Base-by-base conservation (phyloP, 2,113 vertebrate genomes). In the Prionailurus bengalensis region DNA sequence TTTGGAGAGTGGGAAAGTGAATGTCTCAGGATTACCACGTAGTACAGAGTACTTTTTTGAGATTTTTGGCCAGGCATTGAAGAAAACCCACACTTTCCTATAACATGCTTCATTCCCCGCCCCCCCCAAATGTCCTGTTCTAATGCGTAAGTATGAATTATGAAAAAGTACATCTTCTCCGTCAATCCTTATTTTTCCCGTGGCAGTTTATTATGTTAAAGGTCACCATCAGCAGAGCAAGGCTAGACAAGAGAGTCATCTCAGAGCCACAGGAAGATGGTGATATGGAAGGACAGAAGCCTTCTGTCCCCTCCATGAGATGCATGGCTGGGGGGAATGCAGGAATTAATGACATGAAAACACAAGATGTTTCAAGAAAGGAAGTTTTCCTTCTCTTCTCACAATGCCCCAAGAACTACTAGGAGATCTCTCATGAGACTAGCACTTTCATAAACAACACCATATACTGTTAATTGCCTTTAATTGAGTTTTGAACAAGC, bases 401-500 rank as follows among this genome's bases (percentile, higher is more conserved):
- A 93, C 29, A 73, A 19, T 76, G 90, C 74, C 55, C 55, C 8
- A 58, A 84, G 80, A 94, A 84, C 85, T 42, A 36, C 61, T 53
- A 91, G 79, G 71, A 92, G 88, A 91, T 81, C 66, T 71, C 95
- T 96, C 71, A 8, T 1, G 86, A 96, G 95, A 97, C 58, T 9
- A 36, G 31, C 21, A 55, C 68, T 61, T 88, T 29, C 27, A 70
- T 88, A 96, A 98, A 97, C 89, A 97, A 25, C 78, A 95, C 61
- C 42, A 63, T 80, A 84, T 61, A 81, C 39, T 51, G 68, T 27
- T 92, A 89, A 97, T 71, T 91, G 68, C 82, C 71, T 93, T 93
- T 95, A 92, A 96, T 7, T 76, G 95, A 81, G 45, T 66, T 97
- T 66, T 97, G 36, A 93, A 92, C 51, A 87, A 95, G 61, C 42